A percentile compares a stretch with the other conserved stretches of the same genome.
Conservation (phyloP, 2,797 vertebrate species). For the Pseudomugil tenellus region DNA sequence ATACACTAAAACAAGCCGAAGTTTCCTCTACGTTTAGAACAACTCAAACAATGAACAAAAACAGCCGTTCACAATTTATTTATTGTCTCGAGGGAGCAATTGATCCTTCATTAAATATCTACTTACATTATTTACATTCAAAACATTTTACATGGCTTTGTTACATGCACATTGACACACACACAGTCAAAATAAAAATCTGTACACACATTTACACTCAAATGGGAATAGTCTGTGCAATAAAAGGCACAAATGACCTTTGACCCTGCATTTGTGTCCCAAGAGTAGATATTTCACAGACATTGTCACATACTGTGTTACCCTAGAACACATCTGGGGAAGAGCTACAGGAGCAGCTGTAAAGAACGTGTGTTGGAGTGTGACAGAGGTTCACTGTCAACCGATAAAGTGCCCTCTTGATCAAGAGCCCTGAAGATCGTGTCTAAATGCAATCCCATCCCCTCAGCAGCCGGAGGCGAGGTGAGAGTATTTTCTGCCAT, state of each 20-base stretch:
- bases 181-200: constrained; percentile 36
- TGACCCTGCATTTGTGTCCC: constrained; percentile 73
- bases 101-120: constrained; percentile 81
- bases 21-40: background rate
- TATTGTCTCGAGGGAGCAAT: constrained; percentile 71
- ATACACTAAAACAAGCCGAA: background rate
- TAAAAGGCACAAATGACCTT: constrained; percentile 83
- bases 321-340: constrained; percentile 27
- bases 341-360: constrained; percentile 41
- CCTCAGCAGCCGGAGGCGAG: constrained; percentile 51
- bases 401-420: constrained; percentile 51
- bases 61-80: constrained; percentile 44
- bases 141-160: constrained; percentile 74
- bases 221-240: constrained; percentile 77
- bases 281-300: constrained; percentile 48
- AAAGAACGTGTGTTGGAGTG: constrained; percentile 31
- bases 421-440: constrained; percentile 46
- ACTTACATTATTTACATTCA: constrained; percentile 83
- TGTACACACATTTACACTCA: constrained; percentile 81
- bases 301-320: constrained; percentile 33
- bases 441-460: constrained; percentile 44
- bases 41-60: background rate
- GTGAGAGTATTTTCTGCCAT: constrained; percentile 48
- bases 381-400: constrained; percentile 25
- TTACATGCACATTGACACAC: constrained; percentile 74